These are phyloP conservation scores for Enteromius fasciolatus DNA, from an alignment of 2,797 vertebrate species.

Conservation along the genomic window DNA sequence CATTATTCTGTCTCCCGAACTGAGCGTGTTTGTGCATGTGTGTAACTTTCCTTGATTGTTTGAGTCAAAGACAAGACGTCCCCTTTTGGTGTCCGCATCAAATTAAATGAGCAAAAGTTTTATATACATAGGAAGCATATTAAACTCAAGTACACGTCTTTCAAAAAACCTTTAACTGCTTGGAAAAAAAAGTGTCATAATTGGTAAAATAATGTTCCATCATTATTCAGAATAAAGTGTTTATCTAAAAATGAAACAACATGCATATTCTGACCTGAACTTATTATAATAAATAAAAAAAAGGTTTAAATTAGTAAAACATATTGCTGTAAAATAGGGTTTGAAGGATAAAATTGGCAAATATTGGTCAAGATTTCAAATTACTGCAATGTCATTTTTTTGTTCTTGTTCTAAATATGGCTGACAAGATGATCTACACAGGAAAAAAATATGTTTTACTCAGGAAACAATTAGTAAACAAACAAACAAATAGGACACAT, in stretches of 20 bases:
- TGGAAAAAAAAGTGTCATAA: not conserved
- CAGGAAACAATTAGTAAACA: not conserved
- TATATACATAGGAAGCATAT: not conserved
- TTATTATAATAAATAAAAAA: not conserved
- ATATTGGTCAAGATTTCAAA: not conserved
- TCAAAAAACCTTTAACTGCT: not conserved
- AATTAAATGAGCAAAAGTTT: not conserved
- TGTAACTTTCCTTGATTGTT: conserved; percentile 5
- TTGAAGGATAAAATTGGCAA: not conserved
- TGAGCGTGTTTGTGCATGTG: not conserved
- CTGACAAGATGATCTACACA: not conserved
- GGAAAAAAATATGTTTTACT: not conserved
- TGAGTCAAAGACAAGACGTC: not conserved
- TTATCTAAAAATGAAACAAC: not conserved
- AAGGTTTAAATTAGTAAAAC: not conserved
- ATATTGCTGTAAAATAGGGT: not conserved
- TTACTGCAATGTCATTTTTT: not conserved
- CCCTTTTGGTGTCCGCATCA: not conserved
- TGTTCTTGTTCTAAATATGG: not conserved
- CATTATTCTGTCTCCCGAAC: conserved; percentile 11
- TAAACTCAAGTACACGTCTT: not conserved
- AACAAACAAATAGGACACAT: not conserved
- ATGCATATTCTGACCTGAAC: not conserved
- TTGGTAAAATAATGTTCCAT: not conserved
- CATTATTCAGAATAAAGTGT: not conserved